Evolutionary conservation across 2,113 vertebrate species (phyloP).

Genomic region (Procavia capensis): DNA sequence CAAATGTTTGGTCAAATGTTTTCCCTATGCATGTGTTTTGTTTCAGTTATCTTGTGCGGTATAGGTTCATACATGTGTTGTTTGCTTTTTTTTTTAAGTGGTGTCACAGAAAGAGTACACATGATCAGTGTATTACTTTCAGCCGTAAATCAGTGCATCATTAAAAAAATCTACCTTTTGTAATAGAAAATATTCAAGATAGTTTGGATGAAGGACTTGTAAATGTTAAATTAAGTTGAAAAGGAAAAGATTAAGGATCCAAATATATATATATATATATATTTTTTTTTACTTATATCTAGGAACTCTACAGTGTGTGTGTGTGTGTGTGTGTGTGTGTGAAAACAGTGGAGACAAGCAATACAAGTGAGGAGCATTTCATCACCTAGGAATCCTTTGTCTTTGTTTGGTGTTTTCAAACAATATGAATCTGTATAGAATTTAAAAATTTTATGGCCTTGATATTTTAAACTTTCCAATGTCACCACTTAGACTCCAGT

Average conservation of each 20-base stretch:
- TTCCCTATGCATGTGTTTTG: background rate
- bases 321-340: background rate
- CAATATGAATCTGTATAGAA: background rate
- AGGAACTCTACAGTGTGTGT: background rate
- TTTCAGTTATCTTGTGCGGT: background rate
- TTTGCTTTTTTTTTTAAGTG: background rate
- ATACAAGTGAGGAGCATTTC: background rate
- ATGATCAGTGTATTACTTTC: background rate
- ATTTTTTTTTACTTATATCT: background rate
- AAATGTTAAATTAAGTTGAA: background rate
- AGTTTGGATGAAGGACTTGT: background rate
- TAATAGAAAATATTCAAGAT: background rate
- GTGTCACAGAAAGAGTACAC: background rate
- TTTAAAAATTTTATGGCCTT: background rate
- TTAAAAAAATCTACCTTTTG: background rate
- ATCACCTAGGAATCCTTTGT: background rate
- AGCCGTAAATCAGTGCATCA: background rate
- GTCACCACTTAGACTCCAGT: background rate
- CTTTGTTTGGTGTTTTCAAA: background rate
- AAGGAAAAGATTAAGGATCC: background rate
- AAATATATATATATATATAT: too few species aligned
- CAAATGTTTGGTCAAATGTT: background rate
- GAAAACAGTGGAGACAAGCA: background rate
- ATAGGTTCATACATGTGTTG: background rate
- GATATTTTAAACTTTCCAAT: conserved; percentile 3